Evolutionary conservation across 2,113 vertebrate species (phyloP).

Genomic region (Mesembrinibis cayennensis): DNA sequence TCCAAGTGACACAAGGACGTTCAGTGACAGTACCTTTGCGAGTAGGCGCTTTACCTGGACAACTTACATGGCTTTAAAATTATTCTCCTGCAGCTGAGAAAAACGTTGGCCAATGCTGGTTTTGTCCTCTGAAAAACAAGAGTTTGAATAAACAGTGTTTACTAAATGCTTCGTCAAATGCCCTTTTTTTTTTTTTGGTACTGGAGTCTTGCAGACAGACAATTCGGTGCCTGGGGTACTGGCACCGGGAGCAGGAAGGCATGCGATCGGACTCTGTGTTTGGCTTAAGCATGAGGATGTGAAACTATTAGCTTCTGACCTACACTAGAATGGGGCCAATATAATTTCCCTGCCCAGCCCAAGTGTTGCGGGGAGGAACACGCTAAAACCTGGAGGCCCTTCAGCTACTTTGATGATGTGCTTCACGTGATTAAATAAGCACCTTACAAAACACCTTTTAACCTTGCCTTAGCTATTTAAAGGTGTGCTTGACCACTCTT

Average conservation of each 20-base stretch:
- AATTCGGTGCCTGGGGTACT: background rate
- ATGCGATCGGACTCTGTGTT: no score
- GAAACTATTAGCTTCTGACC: background rate
- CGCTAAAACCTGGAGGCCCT: background rate
- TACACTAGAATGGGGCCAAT: fast-evolving
- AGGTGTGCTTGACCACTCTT: background rate
- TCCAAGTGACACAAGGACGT: background rate
- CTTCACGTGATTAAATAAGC: background rate
- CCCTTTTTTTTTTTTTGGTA: background rate
- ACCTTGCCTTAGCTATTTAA: background rate
- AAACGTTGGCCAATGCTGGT: background rate
- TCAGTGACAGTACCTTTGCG: background rate
- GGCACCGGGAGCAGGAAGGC: background rate
- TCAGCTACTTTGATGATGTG: background rate
- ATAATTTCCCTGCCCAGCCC: background rate
- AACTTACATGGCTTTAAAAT: constrained; percentile 49
- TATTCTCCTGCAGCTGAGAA: constrained; percentile 19
- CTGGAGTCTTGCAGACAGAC: background rate
- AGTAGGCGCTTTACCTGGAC: background rate
- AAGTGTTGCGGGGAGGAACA: background rate
- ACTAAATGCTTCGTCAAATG: background rate
- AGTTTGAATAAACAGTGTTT: background rate
- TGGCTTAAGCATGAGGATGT: background rate
- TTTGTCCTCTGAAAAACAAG: constrained; percentile 14
- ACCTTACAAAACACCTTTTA: background rate